Base-by-base conservation (phyloP, 2,888 invertebrate species). In the Cepaea hortensis region DNA sequence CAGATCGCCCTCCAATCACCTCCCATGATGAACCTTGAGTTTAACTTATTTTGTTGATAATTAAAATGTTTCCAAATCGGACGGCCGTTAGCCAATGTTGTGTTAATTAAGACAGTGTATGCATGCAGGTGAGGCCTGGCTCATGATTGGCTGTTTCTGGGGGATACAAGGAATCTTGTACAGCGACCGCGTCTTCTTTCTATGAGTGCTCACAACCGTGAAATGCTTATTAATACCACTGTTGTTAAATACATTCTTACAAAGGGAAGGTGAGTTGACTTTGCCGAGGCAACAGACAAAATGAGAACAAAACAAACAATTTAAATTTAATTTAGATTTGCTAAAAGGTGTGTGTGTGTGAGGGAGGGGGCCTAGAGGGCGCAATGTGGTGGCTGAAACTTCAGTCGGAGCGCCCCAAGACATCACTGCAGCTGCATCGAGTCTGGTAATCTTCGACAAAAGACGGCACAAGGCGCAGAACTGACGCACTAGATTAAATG, bases 401-500 rank as follows among this genome's bases (percentile, higher is more conserved):
- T 48, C 50, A 46, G 81, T n/a, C 20, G 55, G 11, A 6, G 23
- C 84, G 5, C 84, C n/a, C 18, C 55, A 23, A 65, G 70, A 77
- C 35, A 3, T 77, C 23, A 65, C 76, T n/a, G 20, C 84, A 84
- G 77, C 84, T 84, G 84, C 84, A 68, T 0, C 50, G 6, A 65
- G 55, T 6, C 13, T 50, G 77, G 68, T 77, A 35, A 68, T 15
- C 13, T 18, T 20, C 3, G 3, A 82, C 82, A 82, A 82, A 72
- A 73, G 72, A 13, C 23, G 48, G 23, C 82, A 61, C 46, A 82
- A 3, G 11, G 3, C 35, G 11, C 3, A 3, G 23, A 20, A 6
- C 7, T 20, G 55, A 11, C n/a, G 55, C n/a, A 61, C 46, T 6
- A n/a, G 20, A 48, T 81, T 82, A 15, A 23, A 73, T 35, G 3